A percentile compares a stretch with the other conserved stretches of the same genome.
These are phyloP conservation scores for Zaprionus kolodkinae DNA, from an alignment of 1,140 invertebrate species.

Conservation along the genomic window DNA sequence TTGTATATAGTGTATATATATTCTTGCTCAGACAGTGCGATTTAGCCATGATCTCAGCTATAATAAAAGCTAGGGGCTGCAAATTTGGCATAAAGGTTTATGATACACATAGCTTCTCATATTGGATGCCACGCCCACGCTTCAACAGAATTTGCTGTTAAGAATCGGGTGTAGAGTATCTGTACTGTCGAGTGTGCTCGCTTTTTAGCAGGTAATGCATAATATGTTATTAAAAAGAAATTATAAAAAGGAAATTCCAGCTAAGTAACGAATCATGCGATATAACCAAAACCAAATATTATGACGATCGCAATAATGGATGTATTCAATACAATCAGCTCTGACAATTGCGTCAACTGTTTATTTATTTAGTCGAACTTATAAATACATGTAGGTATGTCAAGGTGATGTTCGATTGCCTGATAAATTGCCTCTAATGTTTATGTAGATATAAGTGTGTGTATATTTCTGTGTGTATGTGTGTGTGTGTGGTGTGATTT, in stretches of 20 bases:
- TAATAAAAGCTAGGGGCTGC: too few species aligned
- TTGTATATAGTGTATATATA: not conserved
- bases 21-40: too few species aligned
- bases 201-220: not conserved
- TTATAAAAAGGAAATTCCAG: not conserved
- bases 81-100: too few species aligned
- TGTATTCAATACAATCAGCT: slow-evolving; percentile 22
- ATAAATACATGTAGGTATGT: slow-evolving; percentile 65
- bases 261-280: slow-evolving; percentile 4
- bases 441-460: slow-evolving; percentile 33
- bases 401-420: slow-evolving; percentile 68
- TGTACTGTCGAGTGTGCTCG: not conserved
- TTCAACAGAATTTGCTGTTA: too few species aligned
- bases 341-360: slow-evolving; percentile 49
- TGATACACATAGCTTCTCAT: too few species aligned
- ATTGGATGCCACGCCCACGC: too few species aligned
- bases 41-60: too few species aligned
- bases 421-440: slow-evolving; percentile 64
- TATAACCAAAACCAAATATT: not conserved
- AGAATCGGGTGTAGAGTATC: too few species aligned
- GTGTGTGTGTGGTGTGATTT: slow-evolving; percentile 24
- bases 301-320: slow-evolving; percentile 18
- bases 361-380: slow-evolving; percentile 41
- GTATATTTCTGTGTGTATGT: not conserved
- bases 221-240: not conserved